Evolutionary conservation across 2,113 vertebrate species (phyloP), one percentile per base, ranked within the genome.

Genomic region (Fulica atra): DNA sequence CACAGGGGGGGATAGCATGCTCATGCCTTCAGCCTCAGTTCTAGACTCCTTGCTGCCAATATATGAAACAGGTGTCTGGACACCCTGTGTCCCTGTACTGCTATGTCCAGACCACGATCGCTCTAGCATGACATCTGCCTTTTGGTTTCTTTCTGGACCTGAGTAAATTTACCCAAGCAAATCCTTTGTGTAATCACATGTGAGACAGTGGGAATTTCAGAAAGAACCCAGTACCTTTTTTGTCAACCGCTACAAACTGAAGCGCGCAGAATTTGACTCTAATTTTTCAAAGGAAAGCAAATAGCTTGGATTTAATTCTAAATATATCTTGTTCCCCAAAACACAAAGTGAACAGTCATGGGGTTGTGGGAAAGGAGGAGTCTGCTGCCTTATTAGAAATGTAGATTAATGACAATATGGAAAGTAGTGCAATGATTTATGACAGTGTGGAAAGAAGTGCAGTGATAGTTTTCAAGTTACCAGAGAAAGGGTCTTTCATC

Each of bases 301-400:
- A 92, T 81, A 77, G 53, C 76, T 96, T n/a, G 9, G 38, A 81
- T 92, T 96, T 94, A 87, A 69, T 92, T 96, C 89, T 86, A 54
- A 83, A 91, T 92, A 84, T 57, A 70, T 84, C 53, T 88, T 31
- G 80, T 93, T 66, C 83, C 59, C 61, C 88, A 80, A 88, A 88
- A 86, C 42, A 64, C 56, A 28, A 91, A 95, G 70, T 89, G 89
- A 90, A 76, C 33, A 69, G 42, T 88, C 56, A 29, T 0, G 4
- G 48, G 86, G 16, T 36, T 83, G 53, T 46, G 54, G 90, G 69
- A 71, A 96, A 87, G 77, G 70, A 94, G 73, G 64, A 59, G 17
- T 78, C 73, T 87, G 40, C 84, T 93, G 84, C 73, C 94, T 94
- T 92, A 95, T 94, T 89, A 95, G 80, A 66, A 94, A 88, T 92